Evolutionary conservation across 2,888 invertebrate species (phyloP), one percentile per base, ranked within the genome.

Genomic region (Sminthurides aquaticus): DNA sequence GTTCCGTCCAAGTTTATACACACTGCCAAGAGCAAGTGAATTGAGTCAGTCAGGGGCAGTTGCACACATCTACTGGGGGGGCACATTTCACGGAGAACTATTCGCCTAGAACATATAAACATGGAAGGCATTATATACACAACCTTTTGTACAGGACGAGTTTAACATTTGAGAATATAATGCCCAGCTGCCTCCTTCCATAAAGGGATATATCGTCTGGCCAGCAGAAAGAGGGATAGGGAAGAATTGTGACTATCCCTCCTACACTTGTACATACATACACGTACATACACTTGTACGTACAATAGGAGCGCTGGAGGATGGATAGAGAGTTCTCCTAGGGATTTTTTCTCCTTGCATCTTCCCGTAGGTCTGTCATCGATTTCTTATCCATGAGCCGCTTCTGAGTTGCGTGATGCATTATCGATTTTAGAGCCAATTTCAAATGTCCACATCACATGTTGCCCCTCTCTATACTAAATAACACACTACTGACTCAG

Each of bases 361-460:
- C 43, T 34, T 34, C 18, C 5, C 22, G 43, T 5, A 49, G 49
- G 27, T 54, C 49, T 48, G 57, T 60, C 63, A 67, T 67, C 67
- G 67, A 67, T 67, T 67, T 67, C 64, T 59, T 60, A 62, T 67
- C 60, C 63, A 57, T 56, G 57, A 57, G 22, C 63, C 43, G 22
- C 59, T 64, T 43, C 54, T 62, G 58, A 58, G 66, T 63, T 66
- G 66, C 66, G 66, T 63, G 66, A 66, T 66, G 63, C 63, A 66
- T 60, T 66, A 60, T 63, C 60, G 63, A 66, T 66, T 60, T 58
- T 56, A 56, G 60, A 57, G 63, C 66, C 63, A 62, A 62, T 62
- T 66, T 62, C 62, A 66, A 66, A 66, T 57, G 57, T 48, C 34
- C 66, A 27, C 58, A 62, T 56, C 64, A 18, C 34, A 61, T 61